Evolutionary conservation across 2,113 vertebrate genomes (phyloP).

Genomic region (Haplotaxodon microlepis): DNA sequence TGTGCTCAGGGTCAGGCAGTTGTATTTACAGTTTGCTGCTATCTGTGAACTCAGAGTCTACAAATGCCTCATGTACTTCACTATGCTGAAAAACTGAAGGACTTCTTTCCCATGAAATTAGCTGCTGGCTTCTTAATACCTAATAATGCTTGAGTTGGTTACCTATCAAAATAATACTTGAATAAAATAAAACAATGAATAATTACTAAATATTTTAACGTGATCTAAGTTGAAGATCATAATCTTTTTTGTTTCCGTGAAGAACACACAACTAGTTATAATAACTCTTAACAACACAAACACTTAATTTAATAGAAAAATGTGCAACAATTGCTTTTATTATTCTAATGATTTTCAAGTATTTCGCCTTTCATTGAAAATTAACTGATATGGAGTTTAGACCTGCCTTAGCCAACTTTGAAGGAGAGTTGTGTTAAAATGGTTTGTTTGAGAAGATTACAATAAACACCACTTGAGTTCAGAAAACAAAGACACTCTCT

Average conservation of each 20-base stretch:
- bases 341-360: background rate
- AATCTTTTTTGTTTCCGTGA: background rate
- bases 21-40: slow-evolving; percentile 25
- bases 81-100: background rate
- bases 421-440: background rate
- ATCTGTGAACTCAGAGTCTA: background rate
- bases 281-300: background rate
- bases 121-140: background rate
- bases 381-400: background rate
- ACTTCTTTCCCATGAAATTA: background rate
- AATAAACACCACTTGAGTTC: background rate
- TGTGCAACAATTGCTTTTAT: background rate
- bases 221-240: background rate
- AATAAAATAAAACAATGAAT: background rate
- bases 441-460: slow-evolving; percentile 8
- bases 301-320: background rate
- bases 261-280: background rate
- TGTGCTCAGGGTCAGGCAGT: slow-evolving; percentile 3
- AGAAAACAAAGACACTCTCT: background rate
- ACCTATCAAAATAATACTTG: background rate
- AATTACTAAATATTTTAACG: background rate
- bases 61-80: background rate
- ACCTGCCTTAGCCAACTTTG: background rate
- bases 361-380: background rate
- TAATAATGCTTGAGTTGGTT: fast-evolving